Base-by-base conservation (phyloP, 2,888 invertebrate species). In the Pristionchus japonicus region DNA sequence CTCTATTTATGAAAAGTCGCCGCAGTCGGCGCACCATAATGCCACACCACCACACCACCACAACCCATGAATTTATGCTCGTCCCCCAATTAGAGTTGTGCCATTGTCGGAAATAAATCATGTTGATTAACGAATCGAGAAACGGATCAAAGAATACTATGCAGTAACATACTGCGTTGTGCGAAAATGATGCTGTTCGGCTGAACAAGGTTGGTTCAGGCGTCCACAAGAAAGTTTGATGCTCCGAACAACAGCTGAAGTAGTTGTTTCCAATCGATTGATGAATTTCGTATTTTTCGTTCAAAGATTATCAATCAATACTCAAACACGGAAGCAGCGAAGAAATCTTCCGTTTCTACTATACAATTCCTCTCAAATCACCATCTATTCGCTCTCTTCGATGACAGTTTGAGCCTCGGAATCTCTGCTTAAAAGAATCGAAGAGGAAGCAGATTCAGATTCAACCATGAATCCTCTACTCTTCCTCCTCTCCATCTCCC, bases 51-150 rank as follows among this genome's bases (percentile, higher is more conserved):
- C 74, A 77, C 43, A 77, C 23, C 40, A 40, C 23, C 43, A 43
- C 74, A 40, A 40, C 64, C 70, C 70, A 70, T 27, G 31, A 70
- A 31, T 37, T 37, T 70, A 43, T 77, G 74, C 74, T 77, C 74
- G 74, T 77, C 17, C 13, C 37, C 15, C 74, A 13, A 27, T 13
- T 43, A 77, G 74, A 77, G 74, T 77, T 77, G 74, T 77, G 74
- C 74, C 74, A 77, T 77, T 43, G 27, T 77, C 74, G 74, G 74
- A 77, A 43, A 70, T 77, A 77, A 77, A 77, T 43, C 20, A 77
- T 77, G 74, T 77, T 77, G 74, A 77, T 43, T 77, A 77, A 23
- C 52, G 11, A 52, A 23, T 20, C 20, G 52, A 43, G 6, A 43
- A 43, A 9, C 11, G 43, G 11, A 6, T 43, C 43, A 43, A 9